phyloP scores from a whole-genome alignment of 2,888 invertebrate species.

The Dugesia japonica region DNA sequence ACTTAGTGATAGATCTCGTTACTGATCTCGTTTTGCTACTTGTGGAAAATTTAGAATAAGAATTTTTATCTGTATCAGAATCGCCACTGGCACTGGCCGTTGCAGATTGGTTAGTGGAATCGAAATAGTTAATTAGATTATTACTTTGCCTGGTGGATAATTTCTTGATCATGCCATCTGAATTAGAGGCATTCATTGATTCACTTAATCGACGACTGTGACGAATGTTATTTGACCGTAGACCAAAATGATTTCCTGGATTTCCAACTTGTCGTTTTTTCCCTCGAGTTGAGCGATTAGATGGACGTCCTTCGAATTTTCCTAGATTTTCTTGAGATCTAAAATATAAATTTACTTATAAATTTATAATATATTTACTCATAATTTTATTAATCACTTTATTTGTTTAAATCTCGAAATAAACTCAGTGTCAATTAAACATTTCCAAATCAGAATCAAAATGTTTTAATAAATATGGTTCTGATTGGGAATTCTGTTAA shows the following conservation, averaged over 20 bases:
- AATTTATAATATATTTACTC: too few species aligned
- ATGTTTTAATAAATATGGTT: too few species aligned
- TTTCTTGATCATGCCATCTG: neutral
- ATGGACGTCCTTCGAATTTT: neutral
- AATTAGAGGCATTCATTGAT: neutral
- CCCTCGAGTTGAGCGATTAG: neutral
- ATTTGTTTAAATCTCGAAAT: too few species aligned
- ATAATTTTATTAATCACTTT: too few species aligned
- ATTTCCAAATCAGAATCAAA: too few species aligned
- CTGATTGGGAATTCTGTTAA: too few species aligned
- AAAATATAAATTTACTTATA: too few species aligned
- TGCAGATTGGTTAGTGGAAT: neutral
- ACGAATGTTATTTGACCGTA: slow-evolving; percentile 7
- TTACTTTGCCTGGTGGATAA: neutral
- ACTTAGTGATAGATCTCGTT: neutral
- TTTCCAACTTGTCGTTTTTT: slow-evolving; percentile 7
- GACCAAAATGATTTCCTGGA: neutral
- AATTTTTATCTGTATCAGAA: neutral
- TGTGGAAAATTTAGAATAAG: neutral
- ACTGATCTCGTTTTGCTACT: neutral
- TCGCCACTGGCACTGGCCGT: neutral
- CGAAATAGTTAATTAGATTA: neutral
- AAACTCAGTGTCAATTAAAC: too few species aligned
- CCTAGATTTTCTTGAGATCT: neutral
- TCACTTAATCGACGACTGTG: slow-evolving; percentile 16